Evolutionary conservation across 1,140 invertebrate species (phyloP).

Genomic region (Chlorops oryzae): DNA sequence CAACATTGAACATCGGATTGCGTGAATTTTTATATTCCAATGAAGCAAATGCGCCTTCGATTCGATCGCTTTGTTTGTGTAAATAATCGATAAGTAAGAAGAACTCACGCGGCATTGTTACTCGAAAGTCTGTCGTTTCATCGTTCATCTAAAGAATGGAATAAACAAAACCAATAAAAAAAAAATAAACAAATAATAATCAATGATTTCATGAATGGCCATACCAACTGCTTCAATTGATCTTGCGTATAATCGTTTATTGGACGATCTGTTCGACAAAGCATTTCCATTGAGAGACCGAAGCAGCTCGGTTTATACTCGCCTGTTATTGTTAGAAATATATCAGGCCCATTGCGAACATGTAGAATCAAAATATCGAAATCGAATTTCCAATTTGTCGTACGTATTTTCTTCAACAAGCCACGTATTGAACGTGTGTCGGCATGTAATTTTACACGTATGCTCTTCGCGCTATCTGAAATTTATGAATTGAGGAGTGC

Average conservation of each 20-base stretch:
- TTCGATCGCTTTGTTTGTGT: conserved; percentile 71
- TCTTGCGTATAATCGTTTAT: conserved; percentile 70
- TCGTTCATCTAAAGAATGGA: conserved; percentile 55
- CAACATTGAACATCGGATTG: conserved; percentile 72
- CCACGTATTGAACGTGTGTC: conserved; percentile 25
- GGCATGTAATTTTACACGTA: conserved; percentile 30
- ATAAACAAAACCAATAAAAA: background rate
- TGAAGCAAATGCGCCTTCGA: conserved; percentile 72
- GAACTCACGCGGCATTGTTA: conserved; percentile 78
- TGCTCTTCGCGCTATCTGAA: conserved; percentile 34
- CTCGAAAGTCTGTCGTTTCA: conserved; percentile 27
- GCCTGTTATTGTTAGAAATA: conserved; percentile 88
- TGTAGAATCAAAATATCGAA: conserved; percentile 95
- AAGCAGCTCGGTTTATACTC: conserved; percentile 86
- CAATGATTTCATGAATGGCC: conserved; percentile 15
- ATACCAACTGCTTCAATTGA: conserved; percentile 71
- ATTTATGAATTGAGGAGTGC: conserved; percentile 52
- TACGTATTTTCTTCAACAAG: conserved; percentile 42
- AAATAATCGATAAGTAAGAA: conserved; percentile 90
- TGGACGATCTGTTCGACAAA: conserved; percentile 77
- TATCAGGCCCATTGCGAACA: conserved; percentile 91
- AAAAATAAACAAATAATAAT: conserved; percentile 21
- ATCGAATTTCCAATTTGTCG: conserved; percentile 71
- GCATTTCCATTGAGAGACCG: conserved; percentile 84
- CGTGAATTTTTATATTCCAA: conserved; percentile 61